Evolutionary conservation across 2,113 vertebrate genomes (phyloP).

Genomic region (Laticauda colubrina): DNA sequence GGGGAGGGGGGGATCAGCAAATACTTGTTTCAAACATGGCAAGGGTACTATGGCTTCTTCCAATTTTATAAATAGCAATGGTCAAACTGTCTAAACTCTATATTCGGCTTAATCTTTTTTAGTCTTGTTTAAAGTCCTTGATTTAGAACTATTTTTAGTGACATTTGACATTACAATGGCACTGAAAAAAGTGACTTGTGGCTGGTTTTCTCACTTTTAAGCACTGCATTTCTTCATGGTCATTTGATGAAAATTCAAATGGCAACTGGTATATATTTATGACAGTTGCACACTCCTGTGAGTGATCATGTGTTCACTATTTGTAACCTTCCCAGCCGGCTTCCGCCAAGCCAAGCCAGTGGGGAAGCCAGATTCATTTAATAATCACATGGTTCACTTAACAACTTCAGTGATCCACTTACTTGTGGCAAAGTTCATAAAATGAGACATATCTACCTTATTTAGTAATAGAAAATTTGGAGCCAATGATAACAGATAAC

Average conservation of each 20-base stretch:
- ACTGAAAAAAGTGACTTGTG: not conserved
- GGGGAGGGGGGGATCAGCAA: not conserved
- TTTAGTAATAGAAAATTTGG: not conserved
- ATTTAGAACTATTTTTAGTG: not conserved
- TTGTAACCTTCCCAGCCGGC: not conserved
- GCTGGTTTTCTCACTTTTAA: not conserved
- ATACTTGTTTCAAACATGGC: not conserved
- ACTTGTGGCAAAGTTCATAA: not conserved
- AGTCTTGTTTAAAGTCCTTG: not conserved
- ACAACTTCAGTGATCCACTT: not conserved
- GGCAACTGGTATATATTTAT: not conserved
- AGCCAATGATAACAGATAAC: not conserved
- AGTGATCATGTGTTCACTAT: not conserved
- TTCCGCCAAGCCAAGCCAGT: not conserved
- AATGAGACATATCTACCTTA: not conserved
- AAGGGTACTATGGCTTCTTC: not conserved
- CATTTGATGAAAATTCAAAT: not conserved
- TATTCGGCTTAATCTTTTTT: not conserved
- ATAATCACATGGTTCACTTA: not conserved
- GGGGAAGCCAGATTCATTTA: not conserved
- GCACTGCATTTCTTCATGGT: not conserved
- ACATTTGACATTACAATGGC: not conserved
- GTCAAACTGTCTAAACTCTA: not conserved
- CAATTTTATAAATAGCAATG: not conserved
- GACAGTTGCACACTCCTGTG: not conserved